Base-by-base conservation (phyloP, 2,888 invertebrate genomes). In the Dorcus hopei region DNA sequence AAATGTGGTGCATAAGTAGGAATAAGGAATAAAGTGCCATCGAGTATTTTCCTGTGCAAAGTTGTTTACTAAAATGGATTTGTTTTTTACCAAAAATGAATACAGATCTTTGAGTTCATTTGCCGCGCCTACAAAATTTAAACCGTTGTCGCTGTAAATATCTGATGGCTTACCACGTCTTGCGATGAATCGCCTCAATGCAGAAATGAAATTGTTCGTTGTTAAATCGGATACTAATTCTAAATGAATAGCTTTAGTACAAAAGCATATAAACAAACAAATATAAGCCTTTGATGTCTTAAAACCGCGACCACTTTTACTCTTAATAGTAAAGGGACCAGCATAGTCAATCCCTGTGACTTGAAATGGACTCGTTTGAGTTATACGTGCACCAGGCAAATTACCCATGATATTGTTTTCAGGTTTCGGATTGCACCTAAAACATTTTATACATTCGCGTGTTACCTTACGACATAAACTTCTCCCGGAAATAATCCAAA, bases 231-330 rank as follows among this genome's bases (percentile, higher is more conserved):
- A 40, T 39, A 61, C 61, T 8, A 53, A 19, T 39, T 63, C 61
- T 3, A 60, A 14, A 43, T 68, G 69, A 7, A 68, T 64, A 7
- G 65, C 66, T 48, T 61, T 61, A 1, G 68, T 68, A 1, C 63
- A 45, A 50, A 65, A 64, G 53, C 70, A 72, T 3, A 72, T 62
- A 57, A 67, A 70, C 9, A 68, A 8, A 23, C 61, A 60, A n/a
- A 72, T 57, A 54, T 70, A 71, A 6, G 61, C 62, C 53, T 72
- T 71, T 2, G 39, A 54, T 0, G 57, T 58, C 43, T 61, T 58
- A 1, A 57, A 53, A 19, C 68, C 66, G n/a, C 68, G 38, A 8
- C 61, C 49, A 14, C 6, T 26, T 8, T 54, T 42, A 4, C 62
- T 59, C 23, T 63, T 58, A 5, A 68, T 50, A 0, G 45, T 26